Evolutionary conservation across 2,797 vertebrate species (phyloP).

Genomic region (Semotilus atromaculatus): DNA sequence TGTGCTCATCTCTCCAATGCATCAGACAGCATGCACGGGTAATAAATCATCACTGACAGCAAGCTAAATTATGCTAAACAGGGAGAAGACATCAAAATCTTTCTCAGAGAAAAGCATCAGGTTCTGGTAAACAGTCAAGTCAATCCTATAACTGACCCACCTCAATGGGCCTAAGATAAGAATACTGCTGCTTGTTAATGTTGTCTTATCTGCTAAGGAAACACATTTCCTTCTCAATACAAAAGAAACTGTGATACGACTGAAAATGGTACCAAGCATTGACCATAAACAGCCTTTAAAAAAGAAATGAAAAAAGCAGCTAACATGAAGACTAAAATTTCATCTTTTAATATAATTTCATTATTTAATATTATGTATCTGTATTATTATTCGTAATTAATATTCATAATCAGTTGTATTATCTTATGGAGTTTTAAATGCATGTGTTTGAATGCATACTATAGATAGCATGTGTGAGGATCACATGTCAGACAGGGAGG

Average conservation of each 20-base stretch:
- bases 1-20: conserved; percentile 25
- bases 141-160: conserved; percentile 47
- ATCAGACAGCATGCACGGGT: conserved; percentile 22
- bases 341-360: no score
- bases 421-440: no score
- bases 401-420: no score
- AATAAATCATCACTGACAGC: conserved; percentile 36
- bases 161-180: conserved; percentile 47
- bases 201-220: conserved; percentile 73
- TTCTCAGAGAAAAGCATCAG: conserved; percentile 16
- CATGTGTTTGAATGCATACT: no score
- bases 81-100: conserved; percentile 25
- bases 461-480: no score
- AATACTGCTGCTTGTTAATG: conserved; percentile 42
- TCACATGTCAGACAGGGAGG: no score
- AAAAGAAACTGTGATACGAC: conserved; percentile 43
- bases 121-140: conserved; percentile 46
- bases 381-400: no score
- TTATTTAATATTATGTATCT: no score
- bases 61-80: conserved; percentile 36
- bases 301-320: not conserved
- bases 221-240: conserved; percentile 67
- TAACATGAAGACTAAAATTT: not conserved
- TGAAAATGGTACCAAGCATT: conserved; percentile 41
- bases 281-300: conserved; percentile 12